Base-by-base conservation (phyloP, 2,797 vertebrate genomes). In the Amniataba percoides region DNA sequence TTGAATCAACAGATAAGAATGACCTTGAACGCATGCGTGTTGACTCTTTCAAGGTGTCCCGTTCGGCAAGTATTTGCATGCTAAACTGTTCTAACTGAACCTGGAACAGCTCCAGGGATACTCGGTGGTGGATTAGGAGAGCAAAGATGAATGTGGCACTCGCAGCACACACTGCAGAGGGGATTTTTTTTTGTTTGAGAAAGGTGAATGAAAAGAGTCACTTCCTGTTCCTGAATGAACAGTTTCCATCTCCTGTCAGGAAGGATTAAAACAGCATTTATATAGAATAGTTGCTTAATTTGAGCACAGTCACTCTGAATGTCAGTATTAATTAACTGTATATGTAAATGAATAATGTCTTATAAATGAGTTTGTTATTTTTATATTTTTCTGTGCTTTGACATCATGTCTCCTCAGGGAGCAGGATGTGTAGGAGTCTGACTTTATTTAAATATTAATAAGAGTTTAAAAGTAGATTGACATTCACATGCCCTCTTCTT, bases 1-100 rank as follows among this genome's bases (percentile, higher is more conserved):
- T 88, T 81, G 71, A 84, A 81, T 88, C 65, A 83, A 81, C 82
- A 60, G 76, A 79, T 69, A 39, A 78, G 40, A 61, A 40, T 74
- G 43, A 87, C 88, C 87, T 87, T 92, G 84, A 66, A 61, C 60
- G 53, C 15, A 19, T 64, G 39, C 43, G 45, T 75, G 67, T 69
- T 62, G 36, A 68, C 64, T 27, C 59, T 78, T 68, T 80, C 69
- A 84, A 73, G 77, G 84, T 80, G 84, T 84, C 71, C 62, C 23
- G 52, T 53, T 78, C 49, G 18, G 62, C 1, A 18, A 55, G 60
- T 58, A 63, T 87, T 81, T 80, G 76, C 70, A 67, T 77, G 70
- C 74, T 71, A 65, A 90, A 80, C 2, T 2, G 59, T 49, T 67
- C n/a, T 65, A 83, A 77, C 59, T 59, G 80, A 81, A 86, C 68